Conservation (phyloP, 2,888 invertebrate species). For the Andrena haemorrhoa region DNA sequence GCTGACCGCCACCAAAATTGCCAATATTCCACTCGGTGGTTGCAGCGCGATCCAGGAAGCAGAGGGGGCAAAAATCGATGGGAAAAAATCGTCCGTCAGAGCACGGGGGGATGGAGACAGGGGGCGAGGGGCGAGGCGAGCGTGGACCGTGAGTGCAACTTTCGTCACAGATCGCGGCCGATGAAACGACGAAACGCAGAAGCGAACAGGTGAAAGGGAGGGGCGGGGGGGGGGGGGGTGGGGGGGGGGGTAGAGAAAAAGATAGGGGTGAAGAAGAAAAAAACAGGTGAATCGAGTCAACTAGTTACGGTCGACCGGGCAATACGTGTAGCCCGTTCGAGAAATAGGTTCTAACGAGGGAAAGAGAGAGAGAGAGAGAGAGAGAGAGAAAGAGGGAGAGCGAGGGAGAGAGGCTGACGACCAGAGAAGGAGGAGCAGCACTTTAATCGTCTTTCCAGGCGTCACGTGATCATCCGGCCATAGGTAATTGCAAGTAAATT, state of each 20-base stretch:
- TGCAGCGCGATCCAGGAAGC: conserved; percentile 15
- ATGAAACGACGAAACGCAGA: conserved; percentile 58
- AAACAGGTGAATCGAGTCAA: conserved; percentile 70
- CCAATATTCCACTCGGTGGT: conserved; percentile 45
- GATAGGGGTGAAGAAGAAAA: conserved; percentile 13
- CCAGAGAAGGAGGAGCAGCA: conserved; percentile 33
- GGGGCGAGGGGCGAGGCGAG: conserved; percentile 12
- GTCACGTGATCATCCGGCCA: conserved; percentile 73
- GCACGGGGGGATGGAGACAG: conserved; percentile 27
- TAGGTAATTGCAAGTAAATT: conserved; percentile 79
- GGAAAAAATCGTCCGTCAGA: conserved; percentile 40
- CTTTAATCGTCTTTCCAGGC: conserved; percentile 71
- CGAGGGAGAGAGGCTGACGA: not conserved
- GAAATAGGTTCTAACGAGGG: conserved; percentile 25
- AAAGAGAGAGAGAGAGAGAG: conserved; percentile 11
- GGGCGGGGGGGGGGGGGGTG: too few species aligned
- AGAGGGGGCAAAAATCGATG: conserved; percentile 13
- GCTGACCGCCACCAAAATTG: conserved; percentile 45
- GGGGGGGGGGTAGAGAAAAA: conserved; percentile 8
- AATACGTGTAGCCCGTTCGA: conserved; percentile 51
- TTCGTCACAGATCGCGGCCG: conserved; percentile 59
- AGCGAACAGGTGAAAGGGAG: conserved; percentile 31
- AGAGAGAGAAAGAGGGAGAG: conserved; percentile 7
- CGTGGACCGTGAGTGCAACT: conserved; percentile 28
- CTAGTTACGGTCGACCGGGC: conserved; percentile 67